Evolutionary conservation across 2,888 invertebrate genomes (phyloP).

Genomic region (Melanargia galathea): DNA sequence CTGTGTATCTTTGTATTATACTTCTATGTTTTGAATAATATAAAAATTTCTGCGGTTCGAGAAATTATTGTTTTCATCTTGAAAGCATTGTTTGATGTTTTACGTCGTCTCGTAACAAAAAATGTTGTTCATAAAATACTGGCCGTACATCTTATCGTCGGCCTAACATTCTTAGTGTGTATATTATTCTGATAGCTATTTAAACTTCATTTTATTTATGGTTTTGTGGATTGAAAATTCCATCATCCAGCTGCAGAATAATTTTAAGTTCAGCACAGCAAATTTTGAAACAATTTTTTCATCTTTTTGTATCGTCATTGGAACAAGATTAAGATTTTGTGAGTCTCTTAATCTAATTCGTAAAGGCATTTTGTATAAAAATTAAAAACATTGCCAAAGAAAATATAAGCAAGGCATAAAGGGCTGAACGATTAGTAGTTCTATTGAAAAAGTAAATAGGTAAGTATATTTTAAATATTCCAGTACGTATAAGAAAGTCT

Average conservation of each 20-base stretch:
- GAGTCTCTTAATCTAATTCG: no score
- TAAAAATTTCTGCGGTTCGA: constrained; percentile 25
- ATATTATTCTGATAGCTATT: constrained; percentile 1
- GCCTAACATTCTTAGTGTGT: neutral
- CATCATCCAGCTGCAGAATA: neutral
- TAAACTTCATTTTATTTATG: neutral
- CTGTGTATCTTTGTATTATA: constrained; percentile 2
- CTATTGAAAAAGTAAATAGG: no score
- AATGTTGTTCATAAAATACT: constrained; percentile 20
- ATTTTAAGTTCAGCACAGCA: neutral
- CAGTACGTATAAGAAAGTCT: neutral
- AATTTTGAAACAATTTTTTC: neutral
- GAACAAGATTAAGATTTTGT: no score
- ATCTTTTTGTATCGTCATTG: no score
- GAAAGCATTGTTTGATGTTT: constrained; percentile 22
- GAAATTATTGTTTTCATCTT: constrained; percentile 19
- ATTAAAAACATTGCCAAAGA: no score
- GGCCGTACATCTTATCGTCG: constrained; percentile 16
- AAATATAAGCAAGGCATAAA: no score
- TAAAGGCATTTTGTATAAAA: no score
- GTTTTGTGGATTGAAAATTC: neutral
- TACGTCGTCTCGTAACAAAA: constrained; percentile 9
- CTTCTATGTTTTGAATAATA: neutral
- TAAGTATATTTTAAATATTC: neutral
- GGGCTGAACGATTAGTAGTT: no score